Evolutionary conservation across 2,888 invertebrate species (phyloP).

Genomic region (Patella pellucida): DNA sequence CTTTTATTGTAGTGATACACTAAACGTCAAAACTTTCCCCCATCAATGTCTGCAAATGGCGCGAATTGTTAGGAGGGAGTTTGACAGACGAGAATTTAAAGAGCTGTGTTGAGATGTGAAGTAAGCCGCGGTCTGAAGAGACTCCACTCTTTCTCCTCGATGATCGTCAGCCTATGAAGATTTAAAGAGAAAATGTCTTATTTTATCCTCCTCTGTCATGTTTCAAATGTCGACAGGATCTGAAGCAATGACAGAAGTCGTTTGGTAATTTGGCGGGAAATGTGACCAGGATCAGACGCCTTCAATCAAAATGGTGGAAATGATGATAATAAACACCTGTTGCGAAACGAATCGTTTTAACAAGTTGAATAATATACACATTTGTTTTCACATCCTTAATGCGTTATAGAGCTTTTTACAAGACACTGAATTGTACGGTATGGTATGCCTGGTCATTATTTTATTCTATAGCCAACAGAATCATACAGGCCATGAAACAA

Average conservation of each 20-base stretch:
- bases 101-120: background rate
- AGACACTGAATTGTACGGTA: too few relatives aligned
- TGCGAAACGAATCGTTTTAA: background rate
- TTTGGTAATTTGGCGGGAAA: slow-evolving; percentile 10
- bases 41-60: background rate
- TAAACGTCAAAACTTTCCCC: background rate
- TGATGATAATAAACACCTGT: slow-evolving; percentile 7
- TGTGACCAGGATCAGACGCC: slow-evolving; percentile 8
- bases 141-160: background rate
- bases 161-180: background rate
- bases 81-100: slow-evolving; percentile 5
- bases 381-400: too few relatives aligned
- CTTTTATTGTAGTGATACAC: background rate
- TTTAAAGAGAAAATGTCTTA: slow-evolving; percentile 1
- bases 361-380: too few relatives aligned
- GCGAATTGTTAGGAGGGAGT: background rate
- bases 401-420: too few relatives aligned
- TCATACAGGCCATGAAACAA: too few relatives aligned
- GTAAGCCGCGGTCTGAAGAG: slow-evolving; percentile 1
- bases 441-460: too few relatives aligned
- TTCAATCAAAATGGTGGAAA: slow-evolving; percentile 8
- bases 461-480: too few relatives aligned
- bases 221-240: slow-evolving; percentile 3
- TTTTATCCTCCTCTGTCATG: background rate
- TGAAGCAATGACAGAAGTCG: slow-evolving; percentile 6